These are phyloP conservation scores for Ceratotherium simum DNA, from an alignment of 2,113 vertebrate species.

Conservation along the genomic window DNA sequence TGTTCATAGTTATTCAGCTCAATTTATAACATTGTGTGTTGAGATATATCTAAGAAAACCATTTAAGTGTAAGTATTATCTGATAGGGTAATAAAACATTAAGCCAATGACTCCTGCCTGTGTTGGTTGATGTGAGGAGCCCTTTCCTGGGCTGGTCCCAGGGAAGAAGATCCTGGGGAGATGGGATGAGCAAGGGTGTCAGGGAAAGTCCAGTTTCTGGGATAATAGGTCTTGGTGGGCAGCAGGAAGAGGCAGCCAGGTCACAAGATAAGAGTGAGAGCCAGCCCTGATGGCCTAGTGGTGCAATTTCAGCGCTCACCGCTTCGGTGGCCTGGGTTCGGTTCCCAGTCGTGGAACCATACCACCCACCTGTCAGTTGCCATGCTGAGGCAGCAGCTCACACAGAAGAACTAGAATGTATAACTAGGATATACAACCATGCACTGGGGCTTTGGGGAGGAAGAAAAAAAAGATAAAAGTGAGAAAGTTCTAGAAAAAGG, in stretches of 20 bases:
- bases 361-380: too few relatives aligned
- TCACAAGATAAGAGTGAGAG: not conserved
- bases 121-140: not conserved
- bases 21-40: not conserved
- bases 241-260: not conserved
- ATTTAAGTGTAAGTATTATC: not conserved
- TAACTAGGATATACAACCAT: too few relatives aligned
- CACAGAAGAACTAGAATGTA: too few relatives aligned
- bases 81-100: not conserved
- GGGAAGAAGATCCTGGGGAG: not conserved
- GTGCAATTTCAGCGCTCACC: too few relatives aligned
- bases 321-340: too few relatives aligned
- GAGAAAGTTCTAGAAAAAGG: slow-evolving; percentile 44
- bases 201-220: not conserved
- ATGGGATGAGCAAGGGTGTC: not conserved
- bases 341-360: too few relatives aligned
- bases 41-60: not conserved
- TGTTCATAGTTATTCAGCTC: not conserved
- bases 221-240: not conserved
- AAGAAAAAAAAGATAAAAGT: not conserved
- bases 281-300: too few relatives aligned
- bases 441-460: too few relatives aligned
- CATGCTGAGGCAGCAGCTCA: too few relatives aligned
- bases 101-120: not conserved
- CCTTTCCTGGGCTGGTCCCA: not conserved